A percentile compares a stretch with the other conserved stretches of the same genome.
Evolutionary conservation across 2,113 vertebrate species (phyloP).

Genomic region (Sialia sialis): DNA sequence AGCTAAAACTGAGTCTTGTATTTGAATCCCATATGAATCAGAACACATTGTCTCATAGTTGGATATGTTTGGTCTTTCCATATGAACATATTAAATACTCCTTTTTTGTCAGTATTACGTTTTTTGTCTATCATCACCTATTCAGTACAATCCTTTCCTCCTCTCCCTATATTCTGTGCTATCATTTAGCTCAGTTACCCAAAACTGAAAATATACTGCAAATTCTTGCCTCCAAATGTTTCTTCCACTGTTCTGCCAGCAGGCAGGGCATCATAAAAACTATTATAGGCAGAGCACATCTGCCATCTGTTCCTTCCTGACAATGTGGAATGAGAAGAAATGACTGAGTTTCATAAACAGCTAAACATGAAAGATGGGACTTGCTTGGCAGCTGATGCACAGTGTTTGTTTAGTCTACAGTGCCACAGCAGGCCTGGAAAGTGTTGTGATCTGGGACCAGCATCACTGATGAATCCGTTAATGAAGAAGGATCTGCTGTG

Average conservation of each 20-base stretch:
- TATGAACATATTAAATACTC: neutral
- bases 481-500: neutral
- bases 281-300: constrained; percentile 30
- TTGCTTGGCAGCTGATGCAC: constrained; percentile 8
- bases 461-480: neutral
- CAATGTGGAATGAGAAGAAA: constrained; percentile 36
- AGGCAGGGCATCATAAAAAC: constrained; percentile 15
- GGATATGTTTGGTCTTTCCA: neutral
- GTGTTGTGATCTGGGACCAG: neutral
- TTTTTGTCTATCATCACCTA: neutral
- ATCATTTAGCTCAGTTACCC: neutral
- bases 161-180: neutral
- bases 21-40: neutral
- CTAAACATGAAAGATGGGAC: constrained; percentile 38
- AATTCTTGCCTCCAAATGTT: constrained; percentile 19
- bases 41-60: neutral
- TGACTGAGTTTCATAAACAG: constrained; percentile 9
- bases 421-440: neutral
- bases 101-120: neutral
- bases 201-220: neutral
- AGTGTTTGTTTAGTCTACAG: neutral
- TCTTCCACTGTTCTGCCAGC: neutral
- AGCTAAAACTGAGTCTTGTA: neutral
- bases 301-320: constrained; percentile 48
- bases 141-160: neutral